Percentiles rank a stretch among this genome's conserved stretches.
phyloP scores from a whole-genome alignment of 2,113 vertebrate genomes.

The Scomber scombrus region DNA sequence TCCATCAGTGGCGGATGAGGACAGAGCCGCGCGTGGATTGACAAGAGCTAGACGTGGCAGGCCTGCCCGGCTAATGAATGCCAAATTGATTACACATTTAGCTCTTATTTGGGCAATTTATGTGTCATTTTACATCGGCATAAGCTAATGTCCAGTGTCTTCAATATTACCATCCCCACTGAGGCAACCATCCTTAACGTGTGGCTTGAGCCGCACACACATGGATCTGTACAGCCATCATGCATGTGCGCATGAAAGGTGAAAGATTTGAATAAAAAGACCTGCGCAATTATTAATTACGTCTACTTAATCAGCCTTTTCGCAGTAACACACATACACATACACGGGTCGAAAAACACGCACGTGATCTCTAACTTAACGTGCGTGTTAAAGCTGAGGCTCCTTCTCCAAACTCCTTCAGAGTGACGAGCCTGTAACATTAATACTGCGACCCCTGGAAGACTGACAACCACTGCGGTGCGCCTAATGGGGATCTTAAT shows the following conservation, averaged over 20 bases:
- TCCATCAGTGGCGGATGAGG: conserved; percentile 24
- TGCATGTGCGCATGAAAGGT: not conserved
- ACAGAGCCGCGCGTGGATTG: conserved; percentile 24
- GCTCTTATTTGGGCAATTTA: conserved; percentile 42
- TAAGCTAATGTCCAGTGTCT: conserved; percentile 8
- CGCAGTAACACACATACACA: not conserved
- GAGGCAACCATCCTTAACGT: not conserved
- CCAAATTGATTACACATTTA: conserved; percentile 49
- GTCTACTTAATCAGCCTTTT: conserved; percentile 17
- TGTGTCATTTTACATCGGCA: conserved; percentile 15
- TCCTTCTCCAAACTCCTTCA: conserved; percentile 43
- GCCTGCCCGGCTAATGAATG: conserved; percentile 42
- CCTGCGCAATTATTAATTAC: conserved; percentile 26
- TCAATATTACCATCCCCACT: not conserved
- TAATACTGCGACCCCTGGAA: conserved; percentile 59
- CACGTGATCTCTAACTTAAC: conserved; percentile 34
- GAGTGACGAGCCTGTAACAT: conserved; percentile 48
- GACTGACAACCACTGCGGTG: conserved; percentile 65
- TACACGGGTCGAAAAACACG: not conserved
- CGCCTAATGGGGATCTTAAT: conserved; percentile 77
- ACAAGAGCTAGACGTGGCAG: conserved; percentile 13
- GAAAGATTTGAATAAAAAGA: conserved; percentile 29
- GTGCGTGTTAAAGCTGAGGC: conserved; percentile 28
- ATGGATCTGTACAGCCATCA: not conserved
- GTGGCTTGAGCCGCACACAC: not conserved